Percentiles rank a stretch among this genome's conserved stretches.
phyloP scores from a whole-genome alignment of 2,888 invertebrate genomes.

The Schizotus pectinicornis region DNA sequence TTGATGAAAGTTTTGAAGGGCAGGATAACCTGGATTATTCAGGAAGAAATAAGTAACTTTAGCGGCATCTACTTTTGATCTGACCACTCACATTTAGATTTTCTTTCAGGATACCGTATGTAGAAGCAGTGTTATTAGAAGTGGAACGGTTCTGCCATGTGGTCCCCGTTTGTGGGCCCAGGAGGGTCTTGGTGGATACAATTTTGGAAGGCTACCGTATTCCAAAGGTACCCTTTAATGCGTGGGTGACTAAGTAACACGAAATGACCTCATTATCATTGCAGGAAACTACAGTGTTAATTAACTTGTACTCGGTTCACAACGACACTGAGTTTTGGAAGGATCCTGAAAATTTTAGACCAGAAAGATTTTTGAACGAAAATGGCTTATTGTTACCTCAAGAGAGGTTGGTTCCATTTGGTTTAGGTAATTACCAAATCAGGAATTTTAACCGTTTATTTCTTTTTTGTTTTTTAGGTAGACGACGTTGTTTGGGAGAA shows the following conservation, averaged over 20 bases:
- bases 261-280: conserved; percentile 20
- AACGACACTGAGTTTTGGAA: conserved; percentile 66
- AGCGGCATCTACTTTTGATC: background rate
- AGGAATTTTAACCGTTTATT: background rate
- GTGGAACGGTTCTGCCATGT: conserved; percentile 59
- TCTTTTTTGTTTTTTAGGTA: conserved; percentile 58
- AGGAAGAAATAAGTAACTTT: conserved; percentile 45
- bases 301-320: conserved; percentile 68
- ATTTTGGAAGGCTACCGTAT: conserved; percentile 61
- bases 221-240: conserved; percentile 57
- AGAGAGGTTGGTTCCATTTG: conserved; percentile 55
- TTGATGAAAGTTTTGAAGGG: conserved; percentile 57
- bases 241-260: background rate
- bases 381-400: conserved; percentile 47
- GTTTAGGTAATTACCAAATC: conserved; percentile 48
- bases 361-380: conserved; percentile 67
- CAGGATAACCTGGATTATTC: conserved; percentile 57
- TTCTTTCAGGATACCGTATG: conserved; percentile 59
- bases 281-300: conserved; percentile 62
- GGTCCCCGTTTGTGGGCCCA: conserved; percentile 60
- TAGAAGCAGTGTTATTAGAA: conserved; percentile 64
- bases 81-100: too few species aligned
- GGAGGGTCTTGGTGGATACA: conserved; percentile 63
- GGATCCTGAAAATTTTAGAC: conserved; percentile 66
- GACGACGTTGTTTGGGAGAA: conserved; percentile 71